Base-by-base conservation (phyloP, 2,113 vertebrate species). In the Bombycilla garrulus region DNA sequence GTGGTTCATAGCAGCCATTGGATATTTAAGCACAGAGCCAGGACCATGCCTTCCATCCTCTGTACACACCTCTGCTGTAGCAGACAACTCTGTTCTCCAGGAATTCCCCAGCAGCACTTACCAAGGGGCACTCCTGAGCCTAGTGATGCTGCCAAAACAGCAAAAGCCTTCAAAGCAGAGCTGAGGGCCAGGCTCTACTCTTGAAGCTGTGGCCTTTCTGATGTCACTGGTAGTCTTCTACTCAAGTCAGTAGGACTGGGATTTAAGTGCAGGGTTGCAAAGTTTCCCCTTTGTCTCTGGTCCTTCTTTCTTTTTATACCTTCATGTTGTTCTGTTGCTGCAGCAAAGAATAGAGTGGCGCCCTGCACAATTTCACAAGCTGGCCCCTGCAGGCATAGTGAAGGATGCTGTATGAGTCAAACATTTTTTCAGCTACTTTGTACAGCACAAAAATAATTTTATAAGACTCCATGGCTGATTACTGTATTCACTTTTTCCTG, bases 401-500 rank as follows among this genome's bases (percentile, higher is more conserved):
- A 33, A 95, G 53, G 62, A 29, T 62, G 38, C 29, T 85, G 3
- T 50, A 6, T 76, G 66, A 90, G 36, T 82, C 66, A 94, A 56
- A 45, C 38, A 7, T 58, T 81, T 72, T 76, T 85, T 79, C 62
- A 82, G 23, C 47, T 69, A 36, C 51, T 82, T 87, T 4, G 4
- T 92, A 38, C 29, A 44, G 45, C 36, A 40, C 36, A 61, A 40
- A 51, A 90, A 29, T 93, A 86, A 80, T 96, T 95, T 90, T 86
- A 6, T 67, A 66, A 74, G 71, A 53, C 58, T 88, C 51, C 22
- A 50, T 78, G 35, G 22, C 76, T 67, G 20, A 74, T 88, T 95
- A 60, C 82, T 79, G 10, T 78, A 38, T 77, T 94, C 74, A 90
- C 69, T 95, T 95, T 94, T 95, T 96, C 94, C 95, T 93, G 76